A percentile compares a stretch with the other conserved stretches of the same genome.
These are phyloP conservation scores for Thalpophila matura DNA, from an alignment of 2,888 invertebrate genomes.

Conservation along the genomic window DNA sequence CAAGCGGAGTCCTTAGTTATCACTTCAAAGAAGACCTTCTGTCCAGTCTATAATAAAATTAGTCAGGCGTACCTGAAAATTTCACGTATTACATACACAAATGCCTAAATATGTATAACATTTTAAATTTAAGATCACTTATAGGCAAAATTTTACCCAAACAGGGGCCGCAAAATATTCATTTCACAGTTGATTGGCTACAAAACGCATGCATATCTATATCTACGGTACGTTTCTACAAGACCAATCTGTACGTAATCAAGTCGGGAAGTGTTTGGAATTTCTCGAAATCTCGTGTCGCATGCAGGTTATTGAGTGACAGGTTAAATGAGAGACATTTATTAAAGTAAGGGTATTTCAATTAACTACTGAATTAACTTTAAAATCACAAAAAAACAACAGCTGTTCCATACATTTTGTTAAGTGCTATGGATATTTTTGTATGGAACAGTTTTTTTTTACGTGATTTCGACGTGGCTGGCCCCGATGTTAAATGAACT, in stretches of 20 bases:
- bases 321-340: no score
- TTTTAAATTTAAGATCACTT: neutral
- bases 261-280: neutral
- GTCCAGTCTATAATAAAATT: slow-evolving; percentile 22
- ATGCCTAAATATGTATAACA: no score
- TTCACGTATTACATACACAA: no score
- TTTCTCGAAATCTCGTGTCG: slow-evolving; percentile 8
- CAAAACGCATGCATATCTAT: neutral
- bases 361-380: no score
- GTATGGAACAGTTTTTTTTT: no score
- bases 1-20: slow-evolving; percentile 11
- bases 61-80: slow-evolving; percentile 20
- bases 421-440: no score
- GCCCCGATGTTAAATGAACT: no score
- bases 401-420: no score
- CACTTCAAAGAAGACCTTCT: slow-evolving; percentile 20
- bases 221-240: neutral
- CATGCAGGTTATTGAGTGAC: neutral
- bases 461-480: no score
- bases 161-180: slow-evolving; percentile 2
- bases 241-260: neutral
- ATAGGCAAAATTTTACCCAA: neutral
- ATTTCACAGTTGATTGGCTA: neutral
- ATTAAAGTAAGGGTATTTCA: no score
- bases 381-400: no score